Conservation (phyloP, 2,888 invertebrate species). For the Chirona hameri region DNA sequence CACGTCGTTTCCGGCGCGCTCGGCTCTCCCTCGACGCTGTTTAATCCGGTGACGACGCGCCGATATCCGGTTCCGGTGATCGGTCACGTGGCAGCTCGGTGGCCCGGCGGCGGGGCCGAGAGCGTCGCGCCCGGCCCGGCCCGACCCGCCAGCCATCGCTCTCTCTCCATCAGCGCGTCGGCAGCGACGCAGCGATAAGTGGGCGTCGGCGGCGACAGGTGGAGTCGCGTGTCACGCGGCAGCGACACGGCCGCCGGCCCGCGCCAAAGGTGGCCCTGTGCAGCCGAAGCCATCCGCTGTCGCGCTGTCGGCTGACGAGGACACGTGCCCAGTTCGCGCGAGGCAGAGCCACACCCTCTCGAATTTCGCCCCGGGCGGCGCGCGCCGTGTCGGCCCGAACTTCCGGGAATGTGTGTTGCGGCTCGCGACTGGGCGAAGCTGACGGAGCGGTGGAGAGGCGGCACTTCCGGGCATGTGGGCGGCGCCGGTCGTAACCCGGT, state of each 20-base stretch:
- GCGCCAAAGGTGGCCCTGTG: neutral
- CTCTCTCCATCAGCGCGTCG: neutral
- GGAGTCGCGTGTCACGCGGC: neutral
- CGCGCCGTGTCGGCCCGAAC: too few relatives aligned
- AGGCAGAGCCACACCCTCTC: too few relatives aligned
- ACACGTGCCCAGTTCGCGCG: too few relatives aligned
- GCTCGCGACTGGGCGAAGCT: too few relatives aligned
- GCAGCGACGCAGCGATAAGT: neutral
- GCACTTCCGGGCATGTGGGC: neutral
- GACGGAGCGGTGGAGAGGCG: too few relatives aligned
- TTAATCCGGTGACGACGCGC: neutral
- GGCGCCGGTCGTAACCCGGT: neutral
- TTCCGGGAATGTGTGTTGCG: too few relatives aligned
- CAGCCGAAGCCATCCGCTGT: neutral
- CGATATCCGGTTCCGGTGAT: conserved; percentile 4
- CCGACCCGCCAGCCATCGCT: neutral
- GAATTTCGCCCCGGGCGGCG: too few relatives aligned
- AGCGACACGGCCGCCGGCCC: neutral
- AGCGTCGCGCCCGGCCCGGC: too few relatives aligned
- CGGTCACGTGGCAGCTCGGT: neutral
- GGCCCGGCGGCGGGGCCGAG: neutral
- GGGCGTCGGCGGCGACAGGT: neutral
- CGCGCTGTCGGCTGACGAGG: neutral
- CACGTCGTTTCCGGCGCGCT: too few relatives aligned
- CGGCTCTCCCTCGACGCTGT: too few relatives aligned